phyloP scores from a whole-genome alignment of 1,140 invertebrate species.

The Caenorhabditis brenneri region DNA sequence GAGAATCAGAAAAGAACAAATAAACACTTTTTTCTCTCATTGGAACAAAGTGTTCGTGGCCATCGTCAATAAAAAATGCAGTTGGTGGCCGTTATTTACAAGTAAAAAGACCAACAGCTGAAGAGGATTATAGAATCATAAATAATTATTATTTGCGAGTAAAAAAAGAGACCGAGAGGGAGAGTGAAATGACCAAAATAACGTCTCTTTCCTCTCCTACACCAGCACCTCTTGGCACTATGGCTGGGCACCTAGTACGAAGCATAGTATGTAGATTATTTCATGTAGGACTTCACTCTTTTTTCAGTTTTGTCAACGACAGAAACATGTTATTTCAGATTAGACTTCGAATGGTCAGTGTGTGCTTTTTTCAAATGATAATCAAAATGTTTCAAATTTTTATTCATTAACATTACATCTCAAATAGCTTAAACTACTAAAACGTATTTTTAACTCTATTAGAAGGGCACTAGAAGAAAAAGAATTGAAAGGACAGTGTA shows the following conservation, averaged over 20 bases:
- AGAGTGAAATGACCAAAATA: conserved; percentile 16
- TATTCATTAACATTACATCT: too few species aligned
- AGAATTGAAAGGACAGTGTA: too few species aligned
- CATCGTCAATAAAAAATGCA: not conserved
- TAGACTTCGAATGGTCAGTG: too few species aligned
- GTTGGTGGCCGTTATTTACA: conserved; percentile 3
- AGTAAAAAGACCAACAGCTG: conserved; percentile 26
- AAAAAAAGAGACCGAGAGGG: not conserved
- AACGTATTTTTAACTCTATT: too few species aligned
- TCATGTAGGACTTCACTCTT: not conserved
- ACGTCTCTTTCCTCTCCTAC: not conserved
- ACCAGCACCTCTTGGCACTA: conserved; percentile 33
- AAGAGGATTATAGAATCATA: conserved; percentile 36
- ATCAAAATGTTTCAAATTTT: too few species aligned
- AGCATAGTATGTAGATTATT: not conserved
- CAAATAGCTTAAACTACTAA: too few species aligned
- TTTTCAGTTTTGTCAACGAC: not conserved
- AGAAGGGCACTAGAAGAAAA: too few species aligned
- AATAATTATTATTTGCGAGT: conserved; percentile 39
- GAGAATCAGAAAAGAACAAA: too few species aligned
- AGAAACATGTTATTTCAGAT: not conserved
- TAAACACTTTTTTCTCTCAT: too few species aligned
- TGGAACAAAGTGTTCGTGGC: not conserved
- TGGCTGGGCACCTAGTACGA: not conserved
- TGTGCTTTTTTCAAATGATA: too few species aligned